phyloP scores from a whole-genome alignment of 2,888 invertebrate genomes.

The Leptopilina drosophilae region DNA sequence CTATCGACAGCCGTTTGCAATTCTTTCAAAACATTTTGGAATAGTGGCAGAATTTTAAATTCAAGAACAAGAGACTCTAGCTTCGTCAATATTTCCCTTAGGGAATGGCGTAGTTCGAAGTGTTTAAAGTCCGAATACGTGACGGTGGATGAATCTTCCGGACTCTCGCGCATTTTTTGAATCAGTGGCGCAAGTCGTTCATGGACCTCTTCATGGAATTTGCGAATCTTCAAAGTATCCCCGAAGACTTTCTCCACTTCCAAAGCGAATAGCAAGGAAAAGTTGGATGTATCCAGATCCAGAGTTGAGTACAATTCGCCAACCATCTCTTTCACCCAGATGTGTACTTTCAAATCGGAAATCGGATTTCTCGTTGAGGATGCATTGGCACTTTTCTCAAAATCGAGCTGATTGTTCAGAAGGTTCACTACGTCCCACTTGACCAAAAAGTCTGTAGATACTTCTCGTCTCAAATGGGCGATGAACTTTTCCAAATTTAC shows the following conservation, averaged over 20 bases:
- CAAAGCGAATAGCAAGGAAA: no score
- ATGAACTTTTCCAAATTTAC: no score
- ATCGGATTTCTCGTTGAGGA: no score
- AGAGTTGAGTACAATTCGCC: neutral
- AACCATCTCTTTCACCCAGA: neutral
- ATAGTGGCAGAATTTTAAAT: neutral
- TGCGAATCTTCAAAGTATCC: neutral
- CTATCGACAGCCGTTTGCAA: neutral
- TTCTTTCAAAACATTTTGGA: neutral
- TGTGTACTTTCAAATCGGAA: no score
- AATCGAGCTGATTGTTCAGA: no score
- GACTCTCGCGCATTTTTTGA: neutral
- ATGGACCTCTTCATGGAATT: neutral
- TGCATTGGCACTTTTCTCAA: no score
- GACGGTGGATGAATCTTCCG: neutral
- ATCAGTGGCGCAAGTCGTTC: neutral
- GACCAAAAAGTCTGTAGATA: no score
- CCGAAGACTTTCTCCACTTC: neutral
- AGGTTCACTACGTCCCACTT: no score
- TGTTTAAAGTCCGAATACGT: neutral
- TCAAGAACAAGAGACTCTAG: neutral
- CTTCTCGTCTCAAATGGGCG: no score
- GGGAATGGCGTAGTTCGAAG: neutral
- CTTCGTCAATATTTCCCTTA: neutral
- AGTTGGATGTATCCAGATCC: neutral